Evolutionary conservation across 2,113 vertebrate species (phyloP), one percentile per base, ranked within the genome.

Genomic region (Microtus pennsylvanicus): DNA sequence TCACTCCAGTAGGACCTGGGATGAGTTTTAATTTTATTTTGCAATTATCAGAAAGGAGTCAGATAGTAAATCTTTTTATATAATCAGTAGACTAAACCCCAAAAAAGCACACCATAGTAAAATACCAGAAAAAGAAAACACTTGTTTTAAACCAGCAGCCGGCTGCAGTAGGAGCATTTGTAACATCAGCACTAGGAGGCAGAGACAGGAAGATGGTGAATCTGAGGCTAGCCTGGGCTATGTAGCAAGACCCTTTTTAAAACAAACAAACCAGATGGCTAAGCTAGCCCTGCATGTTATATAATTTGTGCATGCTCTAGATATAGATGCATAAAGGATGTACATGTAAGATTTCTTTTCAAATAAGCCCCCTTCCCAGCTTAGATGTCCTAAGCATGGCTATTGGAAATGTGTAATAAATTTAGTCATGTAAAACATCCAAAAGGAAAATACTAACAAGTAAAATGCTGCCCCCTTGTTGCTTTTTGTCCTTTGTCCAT

Each of bases 61-160:
- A 80, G 63, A 93, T 45, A 16, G 69, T 76, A 67, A 67, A 77
- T 45, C 16, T 61, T 47, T 72, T 74, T 70, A 17, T 74, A 21
- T 61, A 70, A 94, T 30, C 38, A 13, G 65, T 92, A 93, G 26
- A 86, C 21, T 83, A 92, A 96, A 89, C 5, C 21, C n/a, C 1
- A 24, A 87, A 85, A 70, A 35, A 80, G 19, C 26, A 80, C 35
- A 4, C 47, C 52, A 77, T 86, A 55, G 50, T 76, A 63, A 93
- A 90, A 87, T 75, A 76, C 42, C 93, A 93, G 22, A 80, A 55
- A 94, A 89, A 69, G 76, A 58, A 42, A 17, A n/a, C n/a, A 63
- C 13, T 61, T 83, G 58, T 45, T 65, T 82, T 61, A 45, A 65
- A 8, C 2, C 26, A 85, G 38, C 14, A 85, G 38, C n/a, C 4